Evolutionary conservation across 2,888 invertebrate genomes (phyloP).

Genomic region (Notodromas monacha): DNA sequence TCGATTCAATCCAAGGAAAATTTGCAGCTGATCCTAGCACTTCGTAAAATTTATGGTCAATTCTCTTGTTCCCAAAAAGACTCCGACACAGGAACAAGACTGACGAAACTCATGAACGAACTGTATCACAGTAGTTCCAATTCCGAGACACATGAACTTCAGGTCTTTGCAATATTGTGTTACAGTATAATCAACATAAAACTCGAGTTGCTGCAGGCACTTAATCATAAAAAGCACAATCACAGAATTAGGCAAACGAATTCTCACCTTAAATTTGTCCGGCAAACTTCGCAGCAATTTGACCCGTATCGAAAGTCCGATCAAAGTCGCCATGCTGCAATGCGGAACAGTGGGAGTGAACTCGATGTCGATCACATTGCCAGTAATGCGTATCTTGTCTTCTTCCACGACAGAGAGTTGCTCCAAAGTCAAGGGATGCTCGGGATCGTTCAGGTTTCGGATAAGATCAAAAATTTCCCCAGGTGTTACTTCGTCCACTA

Average conservation of each 20-base stretch:
- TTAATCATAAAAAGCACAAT: too few species aligned
- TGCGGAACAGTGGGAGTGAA: constrained; percentile 97
- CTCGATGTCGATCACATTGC: constrained; percentile 34
- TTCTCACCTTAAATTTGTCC: constrained; percentile 22
- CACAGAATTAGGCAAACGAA: too few species aligned
- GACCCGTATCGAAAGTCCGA: constrained; percentile 63
- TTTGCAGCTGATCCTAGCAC: too few species aligned
- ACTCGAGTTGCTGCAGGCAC: neutral
- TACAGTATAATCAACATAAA: neutral
- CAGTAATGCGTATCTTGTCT: constrained; percentile 24
- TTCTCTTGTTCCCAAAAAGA: too few species aligned
- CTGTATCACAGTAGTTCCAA: too few species aligned
- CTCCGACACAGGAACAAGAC: too few species aligned
- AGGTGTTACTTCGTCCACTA: too few species aligned
- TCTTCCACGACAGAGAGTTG: constrained; percentile 74
- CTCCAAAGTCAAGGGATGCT: constrained; percentile 79
- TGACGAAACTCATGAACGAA: too few species aligned
- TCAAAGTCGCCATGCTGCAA: constrained; percentile 91
- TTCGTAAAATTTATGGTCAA: too few species aligned
- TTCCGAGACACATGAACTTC: neutral
- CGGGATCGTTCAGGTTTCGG: constrained; percentile 77
- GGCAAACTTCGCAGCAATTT: constrained; percentile 57
- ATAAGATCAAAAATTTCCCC: too few species aligned
- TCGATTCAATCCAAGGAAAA: too few species aligned
- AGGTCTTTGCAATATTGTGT: neutral